These are phyloP conservation scores for Chelon labrosus DNA, from an alignment of 2,797 vertebrate genomes.

Conservation along the genomic window DNA sequence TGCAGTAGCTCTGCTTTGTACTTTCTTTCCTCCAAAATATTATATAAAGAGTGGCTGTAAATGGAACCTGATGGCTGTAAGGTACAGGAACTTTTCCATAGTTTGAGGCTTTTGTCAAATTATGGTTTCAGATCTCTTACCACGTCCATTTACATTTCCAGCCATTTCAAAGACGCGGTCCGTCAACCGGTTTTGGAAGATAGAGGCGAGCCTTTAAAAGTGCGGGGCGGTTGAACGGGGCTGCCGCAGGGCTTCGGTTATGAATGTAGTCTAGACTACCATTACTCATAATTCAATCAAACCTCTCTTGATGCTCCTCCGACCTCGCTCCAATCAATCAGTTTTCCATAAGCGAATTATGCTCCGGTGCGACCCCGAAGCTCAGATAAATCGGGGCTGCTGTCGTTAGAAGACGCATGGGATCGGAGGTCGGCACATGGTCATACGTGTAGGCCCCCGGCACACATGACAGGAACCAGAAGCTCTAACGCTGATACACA, in stretches of 20 bases:
- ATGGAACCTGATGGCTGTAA: background rate
- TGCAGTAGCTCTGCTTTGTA: background rate
- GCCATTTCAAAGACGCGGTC: conserved; percentile 5
- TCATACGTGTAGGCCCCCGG: background rate
- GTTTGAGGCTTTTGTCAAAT: background rate
- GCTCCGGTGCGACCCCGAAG: conserved; percentile 42
- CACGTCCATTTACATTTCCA: background rate
- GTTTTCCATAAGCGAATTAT: conserved; percentile 64
- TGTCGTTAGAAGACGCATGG: conserved; percentile 35
- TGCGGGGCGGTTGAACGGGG: conserved; percentile 38
- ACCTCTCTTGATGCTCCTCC: conserved; percentile 68
- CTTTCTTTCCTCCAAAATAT: too few species aligned
- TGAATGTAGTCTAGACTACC: conserved; percentile 52
- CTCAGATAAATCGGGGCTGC: conserved; percentile 50
- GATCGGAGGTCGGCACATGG: background rate
- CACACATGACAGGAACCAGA: background rate
- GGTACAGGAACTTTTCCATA: background rate
- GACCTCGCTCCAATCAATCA: conserved; percentile 73
- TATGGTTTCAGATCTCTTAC: background rate
- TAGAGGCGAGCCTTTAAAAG: conserved; percentile 53
- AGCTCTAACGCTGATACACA: too few species aligned
- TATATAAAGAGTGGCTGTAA: too few species aligned
- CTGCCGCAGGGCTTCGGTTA: conserved; percentile 30
- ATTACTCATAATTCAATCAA: conserved; percentile 79
- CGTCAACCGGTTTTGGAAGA: conserved; percentile 36